A percentile compares a stretch with the other conserved stretches of the same genome.
Evolutionary conservation across 2,113 vertebrate species (phyloP).

Genomic region (Xiphorhynchus elegans): DNA sequence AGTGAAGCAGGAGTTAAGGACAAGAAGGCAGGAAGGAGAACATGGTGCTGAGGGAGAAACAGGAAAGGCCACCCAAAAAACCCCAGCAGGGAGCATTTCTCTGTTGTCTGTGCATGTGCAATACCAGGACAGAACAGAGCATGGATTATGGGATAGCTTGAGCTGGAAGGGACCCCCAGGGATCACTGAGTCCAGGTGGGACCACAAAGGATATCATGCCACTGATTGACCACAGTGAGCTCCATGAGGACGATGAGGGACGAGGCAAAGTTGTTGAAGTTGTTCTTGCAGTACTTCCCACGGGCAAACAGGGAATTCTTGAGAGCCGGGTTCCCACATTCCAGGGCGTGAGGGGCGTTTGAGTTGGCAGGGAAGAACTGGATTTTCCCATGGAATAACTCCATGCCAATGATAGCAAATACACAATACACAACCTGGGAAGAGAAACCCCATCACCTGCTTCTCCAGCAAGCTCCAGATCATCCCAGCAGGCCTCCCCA

Average conservation of each 20-base stretch:
- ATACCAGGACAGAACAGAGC: neutral
- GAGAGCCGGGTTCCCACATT: constrained; percentile 85
- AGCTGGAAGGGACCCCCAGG: neutral
- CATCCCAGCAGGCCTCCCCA: neutral
- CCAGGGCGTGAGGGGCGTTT: constrained; percentile 33
- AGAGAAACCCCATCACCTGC: neutral
- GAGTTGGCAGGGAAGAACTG: constrained; percentile 73
- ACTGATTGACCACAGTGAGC: constrained; percentile 95
- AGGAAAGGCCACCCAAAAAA: neutral
- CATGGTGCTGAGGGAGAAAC: neutral
- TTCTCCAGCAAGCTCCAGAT: neutral
- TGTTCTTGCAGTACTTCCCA: constrained; percentile 91
- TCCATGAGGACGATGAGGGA: constrained; percentile 87
- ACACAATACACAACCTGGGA: constrained; percentile 89
- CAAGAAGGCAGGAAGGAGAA: neutral
- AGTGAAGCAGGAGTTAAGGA: constrained; percentile 81
- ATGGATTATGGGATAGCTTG: neutral
- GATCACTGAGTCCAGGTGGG: neutral
- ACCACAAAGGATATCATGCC: constrained; percentile 92
- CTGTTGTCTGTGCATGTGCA: rapidly evolving
- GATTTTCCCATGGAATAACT: constrained; percentile 86
- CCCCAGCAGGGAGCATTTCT: neutral
- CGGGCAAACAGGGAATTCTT: constrained; percentile 80
- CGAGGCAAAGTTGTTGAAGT: constrained; percentile 87
- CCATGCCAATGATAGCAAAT: constrained; percentile 93